Percentiles rank a stretch among this genome's conserved stretches.
phyloP scores from a whole-genome alignment of 1,140 invertebrate genomes.

The Dermatophagoides farinae region DNA sequence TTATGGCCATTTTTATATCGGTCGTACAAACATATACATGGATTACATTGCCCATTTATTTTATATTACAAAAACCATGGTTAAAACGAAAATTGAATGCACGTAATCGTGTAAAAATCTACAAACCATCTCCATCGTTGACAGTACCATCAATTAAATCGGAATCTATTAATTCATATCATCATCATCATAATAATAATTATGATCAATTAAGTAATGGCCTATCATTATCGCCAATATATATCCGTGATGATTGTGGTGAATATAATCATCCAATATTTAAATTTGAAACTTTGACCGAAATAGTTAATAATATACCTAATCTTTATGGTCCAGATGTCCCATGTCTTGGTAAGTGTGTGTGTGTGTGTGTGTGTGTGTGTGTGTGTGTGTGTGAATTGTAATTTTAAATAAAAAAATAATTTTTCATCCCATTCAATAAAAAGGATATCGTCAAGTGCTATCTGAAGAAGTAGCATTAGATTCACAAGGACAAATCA shows the following conservation, averaged over 20 bases:
- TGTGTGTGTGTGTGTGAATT: background rate
- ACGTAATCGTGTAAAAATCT: background rate
- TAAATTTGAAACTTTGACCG: background rate
- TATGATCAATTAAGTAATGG: background rate
- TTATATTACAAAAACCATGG: slow-evolving; percentile 68
- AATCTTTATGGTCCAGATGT: background rate
- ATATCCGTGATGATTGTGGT: background rate
- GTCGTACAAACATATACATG: slow-evolving; percentile 49
- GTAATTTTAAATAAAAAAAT: background rate
- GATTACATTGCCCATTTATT: slow-evolving; percentile 68
- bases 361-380: background rate
- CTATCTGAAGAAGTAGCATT: slow-evolving; percentile 77
- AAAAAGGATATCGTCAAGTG: slow-evolving; percentile 58
- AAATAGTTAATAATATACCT: background rate
- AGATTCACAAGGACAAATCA: slow-evolving; percentile 77
- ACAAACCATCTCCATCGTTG: background rate
- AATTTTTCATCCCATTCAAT: too few species aligned
- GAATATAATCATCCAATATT: background rate
- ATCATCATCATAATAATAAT: too few species aligned
- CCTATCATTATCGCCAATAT: slow-evolving; percentile 1
- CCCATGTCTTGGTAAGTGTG: background rate
- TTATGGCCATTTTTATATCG: slow-evolving; percentile 21
- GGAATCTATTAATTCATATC: too few species aligned
- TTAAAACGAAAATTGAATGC: slow-evolving; percentile 24
- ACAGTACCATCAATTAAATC: background rate